Evolutionary conservation across 92 coral and sea anemone genomes (phyloP).

Genomic region (Desmophyllum pertusum): DNA sequence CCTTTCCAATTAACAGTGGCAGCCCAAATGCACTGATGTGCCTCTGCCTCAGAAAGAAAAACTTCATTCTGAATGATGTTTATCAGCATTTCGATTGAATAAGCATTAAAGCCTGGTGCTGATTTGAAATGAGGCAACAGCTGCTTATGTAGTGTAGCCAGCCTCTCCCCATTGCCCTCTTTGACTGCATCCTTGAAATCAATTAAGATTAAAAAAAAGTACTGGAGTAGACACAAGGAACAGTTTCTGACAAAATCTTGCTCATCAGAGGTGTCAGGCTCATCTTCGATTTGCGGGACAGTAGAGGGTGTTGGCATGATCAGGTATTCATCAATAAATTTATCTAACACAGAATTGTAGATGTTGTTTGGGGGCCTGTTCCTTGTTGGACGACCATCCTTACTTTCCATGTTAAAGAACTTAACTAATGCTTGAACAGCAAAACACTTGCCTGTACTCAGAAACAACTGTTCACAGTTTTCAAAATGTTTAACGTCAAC

Average conservation of each 20-base stretch:
- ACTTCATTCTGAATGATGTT: conserved; percentile 26
- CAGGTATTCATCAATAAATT: conserved; percentile 24
- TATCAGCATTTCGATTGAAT: conserved; percentile 70
- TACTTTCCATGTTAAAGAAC: conserved; percentile 32
- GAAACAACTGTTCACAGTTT: conserved; percentile 57
- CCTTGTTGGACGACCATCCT: neutral
- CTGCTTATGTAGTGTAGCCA: conserved; percentile 52
- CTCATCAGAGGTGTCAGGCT: neutral
- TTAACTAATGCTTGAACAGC: conserved; percentile 45
- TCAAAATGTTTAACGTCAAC: conserved; percentile 59
- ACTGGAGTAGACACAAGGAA: conserved; percentile 20
- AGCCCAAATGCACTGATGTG: conserved; percentile 59
- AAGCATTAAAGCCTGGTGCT: conserved; percentile 20
- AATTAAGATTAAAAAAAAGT: conserved; percentile 22
- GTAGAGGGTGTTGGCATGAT: neutral
- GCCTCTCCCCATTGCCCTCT: conserved; percentile 60
- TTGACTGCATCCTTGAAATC: conserved; percentile 38
- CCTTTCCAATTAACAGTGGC: conserved; percentile 69
- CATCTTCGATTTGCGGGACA: too few species aligned
- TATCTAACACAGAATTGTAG: conserved; percentile 21
- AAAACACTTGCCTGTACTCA: conserved; percentile 41
- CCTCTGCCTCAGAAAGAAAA: conserved; percentile 63
- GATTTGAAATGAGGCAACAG: conserved; percentile 59
- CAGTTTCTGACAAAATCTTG: conserved; percentile 22
- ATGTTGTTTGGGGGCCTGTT: conserved; percentile 34